phyloP scores from a whole-genome alignment of 2,113 vertebrate species.

The Rhineura floridana region DNA sequence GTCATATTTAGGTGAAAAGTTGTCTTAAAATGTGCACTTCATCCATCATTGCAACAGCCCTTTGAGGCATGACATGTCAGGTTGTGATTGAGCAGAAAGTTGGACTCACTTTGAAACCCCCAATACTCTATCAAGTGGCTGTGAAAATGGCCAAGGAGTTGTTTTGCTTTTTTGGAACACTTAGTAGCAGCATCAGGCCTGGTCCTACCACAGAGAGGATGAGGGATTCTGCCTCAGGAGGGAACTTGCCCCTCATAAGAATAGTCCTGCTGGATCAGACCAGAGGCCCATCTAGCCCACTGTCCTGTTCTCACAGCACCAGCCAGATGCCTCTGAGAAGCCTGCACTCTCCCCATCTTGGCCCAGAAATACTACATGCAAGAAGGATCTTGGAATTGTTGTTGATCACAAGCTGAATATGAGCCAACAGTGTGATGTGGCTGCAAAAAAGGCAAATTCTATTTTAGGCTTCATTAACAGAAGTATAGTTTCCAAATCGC shows the following conservation, averaged over 20 bases:
- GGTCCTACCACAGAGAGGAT: background rate
- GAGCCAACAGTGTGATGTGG: too few species aligned
- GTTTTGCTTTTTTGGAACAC: background rate
- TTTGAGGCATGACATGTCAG: background rate
- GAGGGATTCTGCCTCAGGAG: background rate
- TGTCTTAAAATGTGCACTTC: slow-evolving; percentile 2
- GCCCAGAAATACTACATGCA: too few species aligned
- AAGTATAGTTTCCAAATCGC: too few species aligned
- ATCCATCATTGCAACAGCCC: background rate
- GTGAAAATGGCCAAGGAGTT: background rate
- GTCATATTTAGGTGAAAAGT: slow-evolving; percentile 6
- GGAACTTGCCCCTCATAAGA: background rate
- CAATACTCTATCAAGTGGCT: background rate
- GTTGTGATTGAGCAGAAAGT: background rate
- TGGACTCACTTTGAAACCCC: background rate
- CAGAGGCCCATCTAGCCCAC: background rate
- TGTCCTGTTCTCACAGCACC: too few species aligned
- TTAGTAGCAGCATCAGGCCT: background rate
- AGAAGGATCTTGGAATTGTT: too few species aligned
- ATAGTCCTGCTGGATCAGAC: background rate
- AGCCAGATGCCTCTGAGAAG: too few species aligned
- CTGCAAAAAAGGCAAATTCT: too few species aligned
- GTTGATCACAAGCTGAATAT: too few species aligned
- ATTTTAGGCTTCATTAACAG: too few species aligned
- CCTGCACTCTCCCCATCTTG: too few species aligned